Conservation (phyloP, 1,140 invertebrate species). For the Yoshiicerus persimilis region DNA sequence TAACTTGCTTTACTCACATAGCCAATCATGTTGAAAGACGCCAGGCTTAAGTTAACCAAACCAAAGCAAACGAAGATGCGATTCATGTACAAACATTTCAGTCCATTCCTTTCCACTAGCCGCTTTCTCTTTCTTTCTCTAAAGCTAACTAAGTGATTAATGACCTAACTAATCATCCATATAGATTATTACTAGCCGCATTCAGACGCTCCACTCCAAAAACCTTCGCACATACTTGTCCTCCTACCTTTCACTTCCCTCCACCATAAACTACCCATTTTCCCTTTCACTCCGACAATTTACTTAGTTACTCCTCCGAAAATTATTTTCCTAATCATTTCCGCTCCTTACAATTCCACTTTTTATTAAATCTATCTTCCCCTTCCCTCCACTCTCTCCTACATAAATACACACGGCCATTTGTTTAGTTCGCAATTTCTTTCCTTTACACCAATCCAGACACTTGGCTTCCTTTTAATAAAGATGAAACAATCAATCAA, state of each 20-base stretch:
- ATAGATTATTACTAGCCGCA: background rate
- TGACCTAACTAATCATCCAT: conserved; percentile 19
- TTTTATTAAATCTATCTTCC: background rate
- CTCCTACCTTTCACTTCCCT: background rate
- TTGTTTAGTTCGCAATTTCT: background rate
- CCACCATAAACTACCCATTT: background rate
- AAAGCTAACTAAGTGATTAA: conserved; percentile 2
- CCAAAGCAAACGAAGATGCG: background rate
- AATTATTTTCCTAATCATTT: background rate
- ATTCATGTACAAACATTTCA: background rate
- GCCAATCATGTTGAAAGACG: conserved; percentile 3
- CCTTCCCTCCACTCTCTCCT: background rate
- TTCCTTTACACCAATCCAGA: background rate
- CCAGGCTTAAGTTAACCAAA: background rate
- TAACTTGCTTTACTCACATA: background rate
- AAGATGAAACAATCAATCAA: background rate
- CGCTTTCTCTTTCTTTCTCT: background rate
- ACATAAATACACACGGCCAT: background rate
- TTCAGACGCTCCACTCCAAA: background rate
- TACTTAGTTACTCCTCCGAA: background rate
- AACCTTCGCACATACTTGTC: background rate
- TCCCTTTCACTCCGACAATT: background rate
- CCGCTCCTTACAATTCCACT: background rate
- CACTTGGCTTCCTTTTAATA: background rate
- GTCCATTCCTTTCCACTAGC: background rate